Conservation (phyloP, 2,888 invertebrate genomes). For the Stenoptilia bipunctidactyla region DNA sequence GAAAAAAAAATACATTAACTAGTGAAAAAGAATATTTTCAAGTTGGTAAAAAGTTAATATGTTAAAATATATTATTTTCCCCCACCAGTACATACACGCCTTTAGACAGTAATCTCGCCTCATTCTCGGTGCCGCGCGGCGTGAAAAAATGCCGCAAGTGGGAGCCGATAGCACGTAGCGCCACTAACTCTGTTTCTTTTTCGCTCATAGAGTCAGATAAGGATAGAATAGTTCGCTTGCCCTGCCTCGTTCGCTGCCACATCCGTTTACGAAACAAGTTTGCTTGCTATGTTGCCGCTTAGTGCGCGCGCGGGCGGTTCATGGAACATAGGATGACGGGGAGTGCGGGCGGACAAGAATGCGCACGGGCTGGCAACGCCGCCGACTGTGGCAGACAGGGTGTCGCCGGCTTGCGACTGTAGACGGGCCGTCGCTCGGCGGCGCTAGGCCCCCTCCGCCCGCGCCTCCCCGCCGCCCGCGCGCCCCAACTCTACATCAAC, state of each 20-base stretch:
- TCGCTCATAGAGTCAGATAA: slow-evolving; percentile 18
- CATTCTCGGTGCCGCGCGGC: slow-evolving; percentile 55
- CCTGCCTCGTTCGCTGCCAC: slow-evolving; percentile 71
- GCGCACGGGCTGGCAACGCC: slow-evolving; percentile 74
- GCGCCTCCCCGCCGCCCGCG: slow-evolving; percentile 33
- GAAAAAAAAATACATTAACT: too few species aligned
- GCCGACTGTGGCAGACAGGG: slow-evolving; percentile 92
- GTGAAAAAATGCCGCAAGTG: slow-evolving; percentile 76
- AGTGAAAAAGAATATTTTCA: too few species aligned
- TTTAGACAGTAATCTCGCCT: slow-evolving; percentile 73
- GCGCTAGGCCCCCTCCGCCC: slow-evolving; percentile 55
- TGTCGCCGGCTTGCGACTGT: slow-evolving; percentile 89
- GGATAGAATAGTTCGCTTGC: slow-evolving; percentile 39
- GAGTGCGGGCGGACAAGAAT: slow-evolving; percentile 67
- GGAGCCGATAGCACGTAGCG: slow-evolving; percentile 72
- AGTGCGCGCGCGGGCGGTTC: slow-evolving; percentile 51
- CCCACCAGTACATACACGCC: slow-evolving; percentile 43
- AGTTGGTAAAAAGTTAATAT: too few species aligned
- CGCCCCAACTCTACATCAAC: slow-evolving; percentile 63
- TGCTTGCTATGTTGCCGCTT: slow-evolving; percentile 71
- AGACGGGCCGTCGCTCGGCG: slow-evolving; percentile 83
- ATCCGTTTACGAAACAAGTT: slow-evolving; percentile 82
- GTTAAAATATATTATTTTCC: too few species aligned
- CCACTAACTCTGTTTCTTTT: slow-evolving; percentile 56
- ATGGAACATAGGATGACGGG: slow-evolving; percentile 36